Evolutionary conservation across 2,888 invertebrate species (phyloP).

Genomic region (Dioctria rufipes): DNA sequence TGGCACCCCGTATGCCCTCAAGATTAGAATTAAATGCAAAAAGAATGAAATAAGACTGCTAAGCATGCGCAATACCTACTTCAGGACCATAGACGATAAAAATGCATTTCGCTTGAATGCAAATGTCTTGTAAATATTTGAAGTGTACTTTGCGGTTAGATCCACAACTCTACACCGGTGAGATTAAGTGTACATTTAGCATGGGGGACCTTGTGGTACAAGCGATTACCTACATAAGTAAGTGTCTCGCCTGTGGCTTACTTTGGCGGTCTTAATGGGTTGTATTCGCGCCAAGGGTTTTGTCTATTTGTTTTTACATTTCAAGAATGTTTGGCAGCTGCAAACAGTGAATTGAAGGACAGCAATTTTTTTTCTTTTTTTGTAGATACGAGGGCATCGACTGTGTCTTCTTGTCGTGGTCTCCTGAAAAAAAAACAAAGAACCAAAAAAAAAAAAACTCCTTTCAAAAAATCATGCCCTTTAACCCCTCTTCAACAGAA

Average conservation of each 20-base stretch:
- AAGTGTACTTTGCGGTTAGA: conserved; percentile 17
- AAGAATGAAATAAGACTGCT: background rate
- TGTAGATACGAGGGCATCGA: conserved; percentile 2
- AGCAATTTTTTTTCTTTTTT: background rate
- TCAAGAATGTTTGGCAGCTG: conserved; percentile 10
- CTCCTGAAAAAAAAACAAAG: conserved; percentile 7
- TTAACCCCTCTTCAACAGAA: background rate
- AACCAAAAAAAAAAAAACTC: too few species aligned
- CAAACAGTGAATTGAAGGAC: conserved; percentile 12
- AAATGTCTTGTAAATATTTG: conserved; percentile 52
- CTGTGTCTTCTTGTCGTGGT: background rate
- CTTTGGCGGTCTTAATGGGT: conserved; percentile 30
- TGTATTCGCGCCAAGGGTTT: background rate
- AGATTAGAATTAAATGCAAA: conserved; percentile 12
- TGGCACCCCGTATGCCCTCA: background rate
- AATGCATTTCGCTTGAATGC: conserved; percentile 47
- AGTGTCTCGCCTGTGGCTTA: conserved; percentile 34
- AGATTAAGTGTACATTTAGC: conserved; percentile 42
- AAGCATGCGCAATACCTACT: background rate
- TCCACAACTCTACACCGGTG: background rate
- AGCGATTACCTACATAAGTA: conserved; percentile 16
- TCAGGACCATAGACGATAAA: conserved; percentile 17
- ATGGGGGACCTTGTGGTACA: conserved; percentile 25
- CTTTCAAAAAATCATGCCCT: background rate
- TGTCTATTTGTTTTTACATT: conserved; percentile 21